These are phyloP conservation scores for Tetranychus truncatus DNA, from an alignment of 2,888 invertebrate species.

Conservation along the genomic window DNA sequence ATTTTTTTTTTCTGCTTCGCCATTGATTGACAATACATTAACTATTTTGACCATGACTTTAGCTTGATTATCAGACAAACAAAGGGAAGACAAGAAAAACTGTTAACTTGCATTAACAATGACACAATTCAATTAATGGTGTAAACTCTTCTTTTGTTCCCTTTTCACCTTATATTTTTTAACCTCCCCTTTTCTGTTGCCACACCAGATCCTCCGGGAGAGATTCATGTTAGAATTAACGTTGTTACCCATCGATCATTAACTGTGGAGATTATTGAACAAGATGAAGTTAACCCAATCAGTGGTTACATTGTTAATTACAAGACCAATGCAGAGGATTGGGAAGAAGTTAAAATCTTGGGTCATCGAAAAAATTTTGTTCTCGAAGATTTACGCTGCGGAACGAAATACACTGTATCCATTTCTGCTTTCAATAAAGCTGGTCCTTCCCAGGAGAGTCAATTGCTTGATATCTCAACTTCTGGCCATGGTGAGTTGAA, in stretches of 20 bases:
- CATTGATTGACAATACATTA: background rate
- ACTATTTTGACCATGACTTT: slow-evolving; percentile 1
- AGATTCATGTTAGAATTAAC: background rate
- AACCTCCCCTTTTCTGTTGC: no score
- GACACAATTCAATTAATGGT: background rate
- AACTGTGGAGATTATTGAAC: background rate
- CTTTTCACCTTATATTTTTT: background rate
- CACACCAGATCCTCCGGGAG: background rate
- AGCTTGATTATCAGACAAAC: background rate
- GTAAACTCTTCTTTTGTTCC: no score
- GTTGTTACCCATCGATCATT: background rate
- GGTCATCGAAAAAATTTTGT: slow-evolving; percentile 51
- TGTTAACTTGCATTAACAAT: background rate
- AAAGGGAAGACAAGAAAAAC: background rate
- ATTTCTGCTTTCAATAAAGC: slow-evolving; percentile 57
- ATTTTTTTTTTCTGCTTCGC: background rate
- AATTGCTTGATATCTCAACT: slow-evolving; percentile 30
- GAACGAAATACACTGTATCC: slow-evolving; percentile 54
- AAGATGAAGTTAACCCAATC: slow-evolving; percentile 10
- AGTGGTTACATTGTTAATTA: slow-evolving; percentile 30
- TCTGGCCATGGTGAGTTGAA: slow-evolving; percentile 32
- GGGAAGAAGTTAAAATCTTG: slow-evolving; percentile 46
- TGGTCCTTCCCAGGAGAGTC: slow-evolving; percentile 51
- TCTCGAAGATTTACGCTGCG: slow-evolving; percentile 55
- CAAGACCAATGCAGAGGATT: slow-evolving; percentile 40